Conservation (phyloP, 2,888 invertebrate genomes). For the Orthosia incerta region DNA sequence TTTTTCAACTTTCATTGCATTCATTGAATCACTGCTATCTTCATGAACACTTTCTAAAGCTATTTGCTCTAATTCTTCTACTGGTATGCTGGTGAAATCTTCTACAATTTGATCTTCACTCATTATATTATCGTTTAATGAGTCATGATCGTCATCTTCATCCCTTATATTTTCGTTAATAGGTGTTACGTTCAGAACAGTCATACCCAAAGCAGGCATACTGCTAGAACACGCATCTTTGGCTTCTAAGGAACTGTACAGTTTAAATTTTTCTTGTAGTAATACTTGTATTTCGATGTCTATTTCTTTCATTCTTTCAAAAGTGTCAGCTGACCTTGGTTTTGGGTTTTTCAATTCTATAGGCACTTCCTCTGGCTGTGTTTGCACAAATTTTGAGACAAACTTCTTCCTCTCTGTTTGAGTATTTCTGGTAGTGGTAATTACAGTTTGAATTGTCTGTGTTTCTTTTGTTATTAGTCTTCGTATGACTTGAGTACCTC, state of each 20-base stretch:
- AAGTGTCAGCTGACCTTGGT: conserved; percentile 77
- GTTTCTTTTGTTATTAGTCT: conserved; percentile 75
- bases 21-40: conserved; percentile 59
- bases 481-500: conserved; percentile 75
- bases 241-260: conserved; percentile 89
- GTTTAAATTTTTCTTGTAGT: conserved; percentile 90
- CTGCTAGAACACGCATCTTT: conserved; percentile 75
- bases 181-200: conserved; percentile 82
- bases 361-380: conserved; percentile 72
- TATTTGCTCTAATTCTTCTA: conserved; percentile 85
- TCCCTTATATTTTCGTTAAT: conserved; percentile 59
- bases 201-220: conserved; percentile 84
- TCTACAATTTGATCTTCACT: conserved; percentile 81
- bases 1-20: conserved; percentile 64
- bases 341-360: conserved; percentile 60
- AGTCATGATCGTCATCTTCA: conserved; percentile 42
- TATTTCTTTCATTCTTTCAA: conserved; percentile 91
- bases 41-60: conserved; percentile 79
- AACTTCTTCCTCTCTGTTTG: conserved; percentile 77
- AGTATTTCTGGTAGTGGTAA: conserved; percentile 67
- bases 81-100: conserved; percentile 84
- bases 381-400: conserved; percentile 76
- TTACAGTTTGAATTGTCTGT: conserved; percentile 74
- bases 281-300: conserved; percentile 91
- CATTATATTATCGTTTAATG: conserved; percentile 54